A percentile compares a stretch with the other conserved stretches of the same genome.
Conservation (phyloP, 2,797 vertebrate species). For the Malurus splendens region DNA sequence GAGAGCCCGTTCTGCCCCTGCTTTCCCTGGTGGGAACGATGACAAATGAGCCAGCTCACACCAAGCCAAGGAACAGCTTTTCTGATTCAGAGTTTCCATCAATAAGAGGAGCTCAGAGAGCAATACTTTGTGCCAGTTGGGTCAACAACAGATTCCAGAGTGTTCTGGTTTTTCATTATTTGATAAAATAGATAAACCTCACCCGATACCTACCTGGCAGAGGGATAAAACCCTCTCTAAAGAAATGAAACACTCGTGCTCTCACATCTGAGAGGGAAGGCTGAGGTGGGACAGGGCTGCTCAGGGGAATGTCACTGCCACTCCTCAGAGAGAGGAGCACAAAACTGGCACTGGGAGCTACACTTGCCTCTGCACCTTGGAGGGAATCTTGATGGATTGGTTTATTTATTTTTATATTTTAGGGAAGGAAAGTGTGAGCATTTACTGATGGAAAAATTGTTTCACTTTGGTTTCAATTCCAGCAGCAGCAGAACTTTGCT, state of each 20-base stretch:
- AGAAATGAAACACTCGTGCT: not conserved
- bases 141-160: constrained; percentile 9
- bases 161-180: constrained; percentile 9
- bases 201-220: not conserved
- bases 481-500: not conserved
- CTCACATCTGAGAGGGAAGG: not conserved
- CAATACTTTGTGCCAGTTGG: not conserved
- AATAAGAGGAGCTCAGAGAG: constrained; percentile 3
- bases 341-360: not conserved
- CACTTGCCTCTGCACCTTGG: not conserved
- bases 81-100: constrained; percentile 5
- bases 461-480: not conserved
- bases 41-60: not conserved
- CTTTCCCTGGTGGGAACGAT: not conserved
- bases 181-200: constrained; percentile 17
- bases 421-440: not conserved
- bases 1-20: not conserved
- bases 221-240: not conserved
- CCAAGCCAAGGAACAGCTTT: not conserved
- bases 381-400: not conserved
- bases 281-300: not conserved
- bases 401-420: not conserved
- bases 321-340: not conserved
- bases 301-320: not conserved
- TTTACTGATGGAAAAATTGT: not conserved